A percentile compares a stretch with the other conserved stretches of the same genome.
These are phyloP conservation scores for Eleginops maclovinus DNA, from an alignment of 2,113 vertebrate genomes.

Conservation along the genomic window DNA sequence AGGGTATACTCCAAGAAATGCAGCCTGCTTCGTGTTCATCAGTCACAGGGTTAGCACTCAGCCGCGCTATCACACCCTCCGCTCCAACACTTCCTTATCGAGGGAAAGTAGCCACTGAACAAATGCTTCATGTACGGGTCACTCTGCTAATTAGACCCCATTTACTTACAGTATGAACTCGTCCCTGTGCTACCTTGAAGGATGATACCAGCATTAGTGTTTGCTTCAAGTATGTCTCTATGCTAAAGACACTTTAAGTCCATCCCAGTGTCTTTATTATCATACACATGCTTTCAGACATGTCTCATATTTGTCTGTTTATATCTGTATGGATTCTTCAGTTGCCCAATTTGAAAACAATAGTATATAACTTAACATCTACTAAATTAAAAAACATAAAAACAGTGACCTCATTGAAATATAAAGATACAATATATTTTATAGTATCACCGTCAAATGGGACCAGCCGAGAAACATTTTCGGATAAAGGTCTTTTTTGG, in stretches of 20 bases:
- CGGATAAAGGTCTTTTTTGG: neutral
- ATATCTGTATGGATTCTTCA: neutral
- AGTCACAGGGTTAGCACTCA: slow-evolving; percentile 63
- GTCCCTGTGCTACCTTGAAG: slow-evolving; percentile 2
- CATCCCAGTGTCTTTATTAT: slow-evolving; percentile 16
- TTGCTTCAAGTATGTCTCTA: neutral
- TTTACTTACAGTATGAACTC: slow-evolving; percentile 40
- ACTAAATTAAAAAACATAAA: neutral
- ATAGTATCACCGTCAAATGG: neutral
- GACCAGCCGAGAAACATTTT: neutral
- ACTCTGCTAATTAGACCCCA: slow-evolving; percentile 36
- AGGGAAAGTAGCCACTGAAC: slow-evolving; percentile 28
- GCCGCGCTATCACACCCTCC: slow-evolving; percentile 18
- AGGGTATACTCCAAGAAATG: slow-evolving; percentile 59
- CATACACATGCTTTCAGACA: neutral
- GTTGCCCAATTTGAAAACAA: neutral
- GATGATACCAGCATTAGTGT: slow-evolving; percentile 1
- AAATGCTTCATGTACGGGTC: slow-evolving; percentile 42
- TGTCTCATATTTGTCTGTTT: slow-evolving; percentile 1
- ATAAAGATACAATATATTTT: neutral
- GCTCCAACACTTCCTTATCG: slow-evolving; percentile 47
- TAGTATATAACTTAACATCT: neutral
- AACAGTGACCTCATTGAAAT: neutral
- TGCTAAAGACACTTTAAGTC: neutral
- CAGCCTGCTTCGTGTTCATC: slow-evolving; percentile 67